Evolutionary conservation across 2,888 invertebrate species (phyloP).

Genomic region (Allolobophora icterica): DNA sequence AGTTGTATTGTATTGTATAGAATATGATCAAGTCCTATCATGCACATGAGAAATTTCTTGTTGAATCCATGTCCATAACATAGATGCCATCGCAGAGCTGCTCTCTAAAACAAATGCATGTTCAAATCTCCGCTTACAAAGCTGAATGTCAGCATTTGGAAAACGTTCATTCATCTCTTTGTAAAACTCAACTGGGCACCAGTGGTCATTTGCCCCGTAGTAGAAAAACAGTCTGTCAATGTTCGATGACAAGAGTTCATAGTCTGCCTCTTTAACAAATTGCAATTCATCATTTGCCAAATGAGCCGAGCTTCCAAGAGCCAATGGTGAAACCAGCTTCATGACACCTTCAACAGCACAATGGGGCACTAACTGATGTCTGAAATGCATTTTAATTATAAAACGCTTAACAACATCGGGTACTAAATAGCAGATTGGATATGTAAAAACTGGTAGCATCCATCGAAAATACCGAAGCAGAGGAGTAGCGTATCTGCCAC

Average conservation of each 20-base stretch:
- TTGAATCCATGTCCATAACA: conserved; percentile 50
- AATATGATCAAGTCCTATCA: background rate
- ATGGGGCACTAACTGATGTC: conserved; percentile 51
- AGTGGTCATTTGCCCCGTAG: conserved; percentile 80
- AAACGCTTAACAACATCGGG: conserved; percentile 50
- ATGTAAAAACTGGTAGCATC: conserved; percentile 36
- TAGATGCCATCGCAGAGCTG: conserved; percentile 62
- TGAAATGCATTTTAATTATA: conserved; percentile 59
- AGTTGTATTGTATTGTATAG: no score
- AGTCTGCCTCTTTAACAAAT: conserved; percentile 75
- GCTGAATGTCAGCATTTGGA: conserved; percentile 72
- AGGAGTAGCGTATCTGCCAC: conserved; percentile 75
- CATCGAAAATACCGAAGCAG: conserved; percentile 68
- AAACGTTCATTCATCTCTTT: conserved; percentile 69
- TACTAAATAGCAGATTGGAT: conserved; percentile 55
- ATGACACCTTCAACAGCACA: conserved; percentile 59
- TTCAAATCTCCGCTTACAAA: conserved; percentile 72
- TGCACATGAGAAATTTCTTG: conserved; percentile 22
- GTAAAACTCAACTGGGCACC: conserved; percentile 81
- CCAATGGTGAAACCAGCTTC: conserved; percentile 58
- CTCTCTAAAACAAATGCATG: conserved; percentile 81
- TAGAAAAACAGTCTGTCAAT: conserved; percentile 77
- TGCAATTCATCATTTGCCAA: conserved; percentile 74
- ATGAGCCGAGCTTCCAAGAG: conserved; percentile 52
- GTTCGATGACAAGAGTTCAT: conserved; percentile 71